These are phyloP conservation scores for Falcaria lacertinaria DNA, from an alignment of 2,888 invertebrate genomes.

Conservation along the genomic window DNA sequence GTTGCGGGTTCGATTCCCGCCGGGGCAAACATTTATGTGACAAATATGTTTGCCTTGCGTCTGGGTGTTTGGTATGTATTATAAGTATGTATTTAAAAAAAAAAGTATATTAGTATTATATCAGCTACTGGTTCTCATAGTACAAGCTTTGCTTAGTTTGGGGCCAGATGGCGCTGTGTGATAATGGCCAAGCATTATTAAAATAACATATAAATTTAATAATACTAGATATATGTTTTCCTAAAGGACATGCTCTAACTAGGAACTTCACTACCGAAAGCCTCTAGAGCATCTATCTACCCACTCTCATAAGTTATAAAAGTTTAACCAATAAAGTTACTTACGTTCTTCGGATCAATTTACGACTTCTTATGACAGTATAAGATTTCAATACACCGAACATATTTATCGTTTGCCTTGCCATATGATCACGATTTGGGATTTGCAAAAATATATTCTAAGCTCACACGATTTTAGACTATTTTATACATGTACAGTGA, in stretches of 20 bases:
- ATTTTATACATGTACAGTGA: conserved; percentile 29
- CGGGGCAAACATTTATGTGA: too few species aligned
- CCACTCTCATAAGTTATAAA: conserved; percentile 29
- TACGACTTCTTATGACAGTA: conserved; percentile 64
- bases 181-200: too few species aligned
- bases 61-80: too few species aligned
- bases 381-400: conserved; percentile 71
- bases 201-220: too few species aligned
- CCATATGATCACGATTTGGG: conserved; percentile 68
- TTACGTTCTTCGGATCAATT: conserved; percentile 55
- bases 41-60: too few species aligned
- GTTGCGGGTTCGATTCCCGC: too few species aligned
- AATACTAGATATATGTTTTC: too few species aligned
- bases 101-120: too few species aligned
- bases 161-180: too few species aligned
- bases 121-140: too few species aligned
- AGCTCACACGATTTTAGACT: conserved; percentile 35
- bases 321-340: conserved; percentile 50
- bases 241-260: background rate
- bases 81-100: too few species aligned
- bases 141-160: too few species aligned
- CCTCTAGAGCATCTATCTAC: background rate
- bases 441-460: conserved; percentile 55
- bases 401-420: conserved; percentile 65
- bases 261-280: background rate